These are phyloP conservation scores for Chymomyza caudatula DNA, from an alignment of 2,888 invertebrate species.

Conservation along the genomic window DNA sequence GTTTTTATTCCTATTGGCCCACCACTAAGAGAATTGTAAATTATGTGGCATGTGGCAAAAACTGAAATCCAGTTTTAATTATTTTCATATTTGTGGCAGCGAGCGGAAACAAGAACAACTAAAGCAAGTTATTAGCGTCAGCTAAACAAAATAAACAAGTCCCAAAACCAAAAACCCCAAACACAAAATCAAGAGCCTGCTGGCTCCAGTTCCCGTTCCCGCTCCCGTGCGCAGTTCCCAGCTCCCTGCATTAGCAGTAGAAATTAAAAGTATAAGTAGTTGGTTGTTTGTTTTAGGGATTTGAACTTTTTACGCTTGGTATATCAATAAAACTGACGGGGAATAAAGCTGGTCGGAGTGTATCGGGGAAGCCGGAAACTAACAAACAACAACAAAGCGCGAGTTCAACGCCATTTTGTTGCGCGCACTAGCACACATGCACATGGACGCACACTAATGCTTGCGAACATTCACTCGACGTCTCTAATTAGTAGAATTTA, in stretches of 20 bases:
- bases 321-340: constrained; percentile 52
- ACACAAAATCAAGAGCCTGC: not conserved
- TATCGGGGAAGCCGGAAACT: too few relatives aligned
- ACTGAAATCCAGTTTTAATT: constrained; percentile 53
- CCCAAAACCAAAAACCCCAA: not conserved
- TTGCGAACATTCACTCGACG: constrained; percentile 72
- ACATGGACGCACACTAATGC: constrained; percentile 29
- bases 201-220: not conserved
- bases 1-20: not conserved
- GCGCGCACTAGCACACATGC: constrained; percentile 9
- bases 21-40: constrained; percentile 14
- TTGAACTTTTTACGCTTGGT: constrained; percentile 51
- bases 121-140: constrained; percentile 2
- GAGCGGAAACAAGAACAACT: constrained; percentile 19
- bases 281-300: constrained; percentile 14
- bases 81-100: constrained; percentile 44
- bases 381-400: constrained; percentile 19
- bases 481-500: constrained; percentile 72
- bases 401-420: constrained; percentile 62
- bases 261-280: not conserved
- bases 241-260: not conserved
- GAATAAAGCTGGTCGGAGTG: not conserved
- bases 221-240: not conserved
- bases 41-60: constrained; percentile 43
- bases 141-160: not conserved